Evolutionary conservation across 2,797 vertebrate species (phyloP).

Genomic region (Alectoris magna): DNA sequence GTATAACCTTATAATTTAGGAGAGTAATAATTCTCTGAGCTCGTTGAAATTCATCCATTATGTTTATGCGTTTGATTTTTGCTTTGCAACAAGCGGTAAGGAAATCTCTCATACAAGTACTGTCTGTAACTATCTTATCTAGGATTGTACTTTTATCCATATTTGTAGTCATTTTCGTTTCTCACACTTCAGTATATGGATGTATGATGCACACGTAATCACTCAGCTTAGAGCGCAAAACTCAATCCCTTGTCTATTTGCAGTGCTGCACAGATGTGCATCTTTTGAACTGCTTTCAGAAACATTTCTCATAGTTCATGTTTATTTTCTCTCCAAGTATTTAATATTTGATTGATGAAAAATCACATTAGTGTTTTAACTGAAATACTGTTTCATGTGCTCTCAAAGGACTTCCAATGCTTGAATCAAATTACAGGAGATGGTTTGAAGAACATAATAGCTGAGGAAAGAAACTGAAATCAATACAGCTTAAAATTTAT

Average conservation of each 20-base stretch:
- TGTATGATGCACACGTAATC: not conserved
- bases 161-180: constrained; percentile 47
- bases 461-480: constrained; percentile 46
- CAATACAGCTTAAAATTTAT: constrained; percentile 49
- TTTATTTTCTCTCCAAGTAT: constrained; percentile 37
- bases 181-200: not conserved
- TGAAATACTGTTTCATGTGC: constrained; percentile 18
- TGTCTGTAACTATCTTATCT: not conserved
- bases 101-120: not conserved
- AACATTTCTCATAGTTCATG: constrained; percentile 1
- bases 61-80: not conserved
- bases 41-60: not conserved
- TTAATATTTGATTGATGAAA: constrained; percentile 59
- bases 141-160: not conserved
- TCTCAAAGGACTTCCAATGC: constrained; percentile 29
- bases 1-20: not conserved
- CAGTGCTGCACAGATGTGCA: constrained; percentile 6
- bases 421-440: constrained; percentile 44
- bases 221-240: not conserved
- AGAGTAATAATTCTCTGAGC: not conserved
- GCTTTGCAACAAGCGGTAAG: not conserved
- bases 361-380: constrained; percentile 43
- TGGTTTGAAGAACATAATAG: constrained; percentile 23
- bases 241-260: not conserved
- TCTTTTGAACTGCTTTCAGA: not conserved